Conservation (phyloP, 2,797 vertebrate species). For the Diplodus puntazzo region DNA sequence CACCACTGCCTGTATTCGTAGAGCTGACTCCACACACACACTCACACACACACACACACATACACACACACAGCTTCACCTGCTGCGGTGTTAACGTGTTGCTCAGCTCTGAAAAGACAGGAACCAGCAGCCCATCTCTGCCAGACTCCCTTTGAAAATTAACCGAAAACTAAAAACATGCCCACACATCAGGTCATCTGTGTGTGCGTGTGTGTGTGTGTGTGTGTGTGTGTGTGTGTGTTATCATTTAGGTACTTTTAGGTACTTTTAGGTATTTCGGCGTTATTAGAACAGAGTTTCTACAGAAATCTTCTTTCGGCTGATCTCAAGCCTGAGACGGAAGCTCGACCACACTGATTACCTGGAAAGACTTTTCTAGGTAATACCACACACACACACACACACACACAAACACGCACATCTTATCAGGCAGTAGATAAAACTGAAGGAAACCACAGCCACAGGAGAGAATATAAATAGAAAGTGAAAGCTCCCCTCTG, state of each 20-base stretch:
- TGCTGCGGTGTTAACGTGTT: background rate
- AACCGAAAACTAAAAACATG: background rate
- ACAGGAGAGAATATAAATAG: slow-evolving; percentile 35
- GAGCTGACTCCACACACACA: slow-evolving; percentile 12
- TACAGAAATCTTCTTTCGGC: slow-evolving; percentile 35
- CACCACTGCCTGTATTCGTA: slow-evolving; percentile 53
- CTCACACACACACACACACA: background rate
- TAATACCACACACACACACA: slow-evolving; percentile 26
- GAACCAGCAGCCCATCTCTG: background rate
- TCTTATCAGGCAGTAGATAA: slow-evolving; percentile 21
- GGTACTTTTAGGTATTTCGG: background rate
- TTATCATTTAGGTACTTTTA: background rate
- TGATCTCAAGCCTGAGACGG: slow-evolving; percentile 44
- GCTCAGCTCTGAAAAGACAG: background rate
- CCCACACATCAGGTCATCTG: background rate
- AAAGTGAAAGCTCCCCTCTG: slow-evolving; percentile 36
- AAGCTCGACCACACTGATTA: slow-evolving; percentile 46
- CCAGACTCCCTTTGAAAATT: background rate
- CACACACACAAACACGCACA: slow-evolving; percentile 3
- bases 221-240: background rate
- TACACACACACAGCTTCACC: background rate
- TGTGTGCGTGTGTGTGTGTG: slow-evolving; percentile 6
- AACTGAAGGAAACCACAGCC: slow-evolving; percentile 36
- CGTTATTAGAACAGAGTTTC: slow-evolving; percentile 20
- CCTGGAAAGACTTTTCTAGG: slow-evolving; percentile 59